phyloP scores from a whole-genome alignment of 2,888 invertebrate genomes.

The Conistra vaccinii region DNA sequence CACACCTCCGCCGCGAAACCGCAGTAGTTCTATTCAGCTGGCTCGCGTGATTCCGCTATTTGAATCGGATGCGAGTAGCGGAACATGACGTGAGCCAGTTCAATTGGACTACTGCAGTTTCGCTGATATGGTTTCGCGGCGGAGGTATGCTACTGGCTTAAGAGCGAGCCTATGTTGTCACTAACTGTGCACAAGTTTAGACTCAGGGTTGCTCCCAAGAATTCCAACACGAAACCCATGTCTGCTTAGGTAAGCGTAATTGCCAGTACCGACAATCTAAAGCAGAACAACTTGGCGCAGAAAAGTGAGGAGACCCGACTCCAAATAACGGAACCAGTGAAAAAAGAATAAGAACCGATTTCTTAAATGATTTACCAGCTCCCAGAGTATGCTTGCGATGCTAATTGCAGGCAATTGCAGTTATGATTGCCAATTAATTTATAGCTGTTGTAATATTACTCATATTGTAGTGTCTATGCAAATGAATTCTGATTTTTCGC shows the following conservation, averaged over 20 bases:
- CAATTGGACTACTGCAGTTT: no score
- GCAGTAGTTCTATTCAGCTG: no score
- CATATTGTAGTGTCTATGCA: slow-evolving; percentile 16
- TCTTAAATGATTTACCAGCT: background rate
- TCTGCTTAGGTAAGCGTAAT: background rate
- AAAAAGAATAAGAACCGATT: no score
- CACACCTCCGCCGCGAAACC: no score
- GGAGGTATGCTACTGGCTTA: no score
- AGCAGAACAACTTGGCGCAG: background rate
- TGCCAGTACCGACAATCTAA: background rate
- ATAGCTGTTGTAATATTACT: slow-evolving; percentile 12
- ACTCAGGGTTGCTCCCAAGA: background rate
- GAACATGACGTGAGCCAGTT: no score
- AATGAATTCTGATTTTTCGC: slow-evolving; percentile 15
- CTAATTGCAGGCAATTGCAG: slow-evolving; percentile 32
- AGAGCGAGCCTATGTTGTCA: background rate
- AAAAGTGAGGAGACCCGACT: background rate
- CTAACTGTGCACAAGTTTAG: no score
- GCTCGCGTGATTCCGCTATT: no score
- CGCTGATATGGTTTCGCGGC: no score
- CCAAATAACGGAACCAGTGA: background rate
- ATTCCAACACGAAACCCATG: background rate
- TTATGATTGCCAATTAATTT: slow-evolving; percentile 14
- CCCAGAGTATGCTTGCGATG: slow-evolving; percentile 4
- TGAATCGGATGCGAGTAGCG: no score